phyloP scores from a whole-genome alignment of 2,113 vertebrate genomes.

The Oriolus oriolus region DNA sequence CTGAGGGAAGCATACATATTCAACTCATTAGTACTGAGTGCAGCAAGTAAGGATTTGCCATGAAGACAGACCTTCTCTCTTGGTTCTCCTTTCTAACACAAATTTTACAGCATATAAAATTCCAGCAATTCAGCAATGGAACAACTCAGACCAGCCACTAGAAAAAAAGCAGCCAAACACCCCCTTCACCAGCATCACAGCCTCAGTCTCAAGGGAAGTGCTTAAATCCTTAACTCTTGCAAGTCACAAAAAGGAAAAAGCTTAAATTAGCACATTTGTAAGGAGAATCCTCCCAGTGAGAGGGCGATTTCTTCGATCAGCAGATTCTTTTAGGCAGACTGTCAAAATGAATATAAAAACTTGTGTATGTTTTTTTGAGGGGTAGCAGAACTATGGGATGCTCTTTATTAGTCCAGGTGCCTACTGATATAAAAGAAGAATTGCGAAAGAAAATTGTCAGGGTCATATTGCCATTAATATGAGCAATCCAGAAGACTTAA shows the following conservation, averaged over 20 bases:
- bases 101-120: background rate
- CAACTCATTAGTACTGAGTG: background rate
- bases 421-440: background rate
- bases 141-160: background rate
- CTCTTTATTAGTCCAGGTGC: background rate
- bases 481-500: background rate
- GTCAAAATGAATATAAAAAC: background rate
- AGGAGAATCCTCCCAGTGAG: background rate
- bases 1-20: background rate
- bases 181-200: background rate
- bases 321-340: background rate
- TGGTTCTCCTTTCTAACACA: background rate
- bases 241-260: background rate
- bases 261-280: background rate
- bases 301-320: background rate
- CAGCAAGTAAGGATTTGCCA: background rate
- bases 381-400: background rate
- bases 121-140: background rate
- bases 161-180: background rate
- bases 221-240: background rate
- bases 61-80: background rate
- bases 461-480: background rate
- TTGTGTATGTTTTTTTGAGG: background rate
- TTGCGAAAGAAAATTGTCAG: background rate
- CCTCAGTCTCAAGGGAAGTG: background rate